Evolutionary conservation across 2,113 vertebrate species (phyloP), one percentile per base, ranked within the genome.

Genomic region (Callithrix jacchus): DNA sequence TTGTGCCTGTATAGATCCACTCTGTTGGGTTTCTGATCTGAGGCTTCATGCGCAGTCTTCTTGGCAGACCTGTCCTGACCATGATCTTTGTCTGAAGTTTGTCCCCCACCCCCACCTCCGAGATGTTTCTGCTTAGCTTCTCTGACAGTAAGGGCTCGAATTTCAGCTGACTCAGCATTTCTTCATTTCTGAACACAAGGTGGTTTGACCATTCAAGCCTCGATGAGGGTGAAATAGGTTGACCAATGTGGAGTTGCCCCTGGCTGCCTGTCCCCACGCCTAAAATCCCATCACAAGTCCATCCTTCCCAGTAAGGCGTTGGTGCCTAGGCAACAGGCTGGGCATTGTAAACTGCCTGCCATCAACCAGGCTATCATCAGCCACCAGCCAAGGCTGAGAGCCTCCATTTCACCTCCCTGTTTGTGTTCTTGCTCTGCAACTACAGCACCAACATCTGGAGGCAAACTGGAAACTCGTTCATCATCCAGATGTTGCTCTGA

Each of bases 71-170:
- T 64, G 27, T 30, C 61, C 61, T 32, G 27, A 64, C 61, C 61
- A 1, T 32, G 27, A 64, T 64, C 27, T 14, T 64, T 64, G 27
- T 64, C 61, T 32, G 61, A 64, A 64, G 27, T 64, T 64, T 64
- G 61, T 64, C 12, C 27, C 61, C 27, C 0, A 1, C 2, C 1
- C 61, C 27, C 27, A 64, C 27, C 61, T 64, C 61, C 6, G 27
- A 64, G 61, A 95, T 82, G 52, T 56, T 96, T 98, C 90, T 97
- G 85, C 91, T 98, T 97, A 91, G 97, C 97, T 94, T 93, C 56
- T 96, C 64, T 83, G 58, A 37, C 71, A 45, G 58, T 1, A 71
- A 96, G 95, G 91, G 37, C 58, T 90, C 40, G 27, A 45, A 71
- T 91, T 94, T 92, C 87, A 93, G 96, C 92, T 87, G 77, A 81